These are phyloP conservation scores for Sycobia sp. DNA, from an alignment of 1,140 invertebrate genomes.

Conservation along the genomic window DNA sequence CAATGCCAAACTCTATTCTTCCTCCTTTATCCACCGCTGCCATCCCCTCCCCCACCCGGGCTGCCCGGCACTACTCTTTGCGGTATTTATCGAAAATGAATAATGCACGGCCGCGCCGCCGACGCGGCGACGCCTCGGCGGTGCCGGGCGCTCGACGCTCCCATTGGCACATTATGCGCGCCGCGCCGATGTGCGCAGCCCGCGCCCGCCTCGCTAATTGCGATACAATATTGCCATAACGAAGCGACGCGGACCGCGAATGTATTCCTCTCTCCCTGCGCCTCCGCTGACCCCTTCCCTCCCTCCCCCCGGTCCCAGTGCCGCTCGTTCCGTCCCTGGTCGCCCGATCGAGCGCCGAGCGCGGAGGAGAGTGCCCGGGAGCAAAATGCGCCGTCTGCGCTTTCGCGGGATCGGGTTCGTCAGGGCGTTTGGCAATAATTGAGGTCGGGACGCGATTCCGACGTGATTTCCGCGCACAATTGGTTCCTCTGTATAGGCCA, in stretches of 20 bases:
- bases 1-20: no score
- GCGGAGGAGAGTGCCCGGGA: neutral
- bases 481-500: no score
- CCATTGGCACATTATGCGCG: slow-evolving; percentile 18
- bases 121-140: slow-evolving; percentile 2
- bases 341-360: no score
- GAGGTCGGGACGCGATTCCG: no score
- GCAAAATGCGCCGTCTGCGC: no score
- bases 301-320: neutral
- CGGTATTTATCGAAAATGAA: slow-evolving; percentile 20
- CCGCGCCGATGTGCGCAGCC: slow-evolving; percentile 1
- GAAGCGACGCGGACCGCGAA: neutral
- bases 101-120: neutral
- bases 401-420: no score
- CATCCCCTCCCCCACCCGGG: neutral
- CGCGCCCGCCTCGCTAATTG: slow-evolving; percentile 21
- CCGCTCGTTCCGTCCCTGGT: no score
- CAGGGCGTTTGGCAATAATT: no score
- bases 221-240: slow-evolving; percentile 26
- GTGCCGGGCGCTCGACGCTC: no score
- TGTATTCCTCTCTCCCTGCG: neutral
- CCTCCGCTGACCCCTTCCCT: neutral
- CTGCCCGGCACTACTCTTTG: neutral
- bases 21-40: no score
- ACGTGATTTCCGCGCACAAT: no score